Conservation (phyloP, 2,113 vertebrate genomes). For the Sorex araneus region DNA sequence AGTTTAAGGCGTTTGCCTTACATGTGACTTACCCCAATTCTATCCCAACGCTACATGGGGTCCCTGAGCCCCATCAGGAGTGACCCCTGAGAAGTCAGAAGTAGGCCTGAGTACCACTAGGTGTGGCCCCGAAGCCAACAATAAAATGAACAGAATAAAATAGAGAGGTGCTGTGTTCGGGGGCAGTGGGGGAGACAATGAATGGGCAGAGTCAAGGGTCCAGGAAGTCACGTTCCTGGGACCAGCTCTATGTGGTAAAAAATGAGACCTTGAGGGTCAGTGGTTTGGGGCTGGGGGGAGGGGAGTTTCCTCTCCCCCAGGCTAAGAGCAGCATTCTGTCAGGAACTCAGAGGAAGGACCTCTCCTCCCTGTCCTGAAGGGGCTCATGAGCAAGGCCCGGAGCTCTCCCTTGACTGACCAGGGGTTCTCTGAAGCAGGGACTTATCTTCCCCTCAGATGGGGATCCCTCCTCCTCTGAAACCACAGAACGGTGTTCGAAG, state of each 20-base stretch:
- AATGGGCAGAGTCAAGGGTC: not conserved
- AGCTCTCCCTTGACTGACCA: not conserved
- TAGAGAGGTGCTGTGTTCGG: too few relatives aligned
- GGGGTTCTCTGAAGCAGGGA: not conserved
- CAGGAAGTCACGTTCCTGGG: not conserved
- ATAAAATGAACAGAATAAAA: too few relatives aligned
- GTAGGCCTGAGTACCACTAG: too few relatives aligned
- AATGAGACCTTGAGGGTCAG: not conserved
- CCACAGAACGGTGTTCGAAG: not conserved
- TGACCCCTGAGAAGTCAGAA: too few relatives aligned
- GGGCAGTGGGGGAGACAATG: fast-evolving
- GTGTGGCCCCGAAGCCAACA: too few relatives aligned
- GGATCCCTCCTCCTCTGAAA: too few relatives aligned
- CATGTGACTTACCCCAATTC: not conserved
- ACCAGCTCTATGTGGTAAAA: not conserved
- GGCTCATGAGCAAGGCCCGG: not conserved
- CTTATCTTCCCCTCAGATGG: not conserved
- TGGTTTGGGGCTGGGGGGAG: too few relatives aligned
- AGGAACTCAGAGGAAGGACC: not conserved
- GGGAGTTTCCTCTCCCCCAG: not conserved
- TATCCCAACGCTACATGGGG: too few relatives aligned
- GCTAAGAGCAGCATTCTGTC: not conserved
- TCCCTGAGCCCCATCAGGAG: too few relatives aligned
- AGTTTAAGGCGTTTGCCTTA: too few relatives aligned
- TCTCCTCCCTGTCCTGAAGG: too few relatives aligned